These are phyloP conservation scores for Anguilla marmorata DNA, from an alignment of 2,797 vertebrate genomes.

Conservation along the genomic window DNA sequence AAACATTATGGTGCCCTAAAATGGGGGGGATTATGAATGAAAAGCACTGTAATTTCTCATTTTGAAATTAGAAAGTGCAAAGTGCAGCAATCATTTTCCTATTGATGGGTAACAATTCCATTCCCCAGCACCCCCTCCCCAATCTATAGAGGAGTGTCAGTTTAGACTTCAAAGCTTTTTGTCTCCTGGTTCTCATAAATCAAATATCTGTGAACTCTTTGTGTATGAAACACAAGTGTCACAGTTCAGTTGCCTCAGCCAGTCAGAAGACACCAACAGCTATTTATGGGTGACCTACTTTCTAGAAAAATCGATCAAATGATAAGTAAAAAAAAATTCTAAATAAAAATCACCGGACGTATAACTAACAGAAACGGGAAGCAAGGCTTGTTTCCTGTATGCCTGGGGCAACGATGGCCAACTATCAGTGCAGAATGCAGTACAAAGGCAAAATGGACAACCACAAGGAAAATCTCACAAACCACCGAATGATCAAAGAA, in stretches of 20 bases:
- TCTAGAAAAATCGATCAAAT: constrained; percentile 32
- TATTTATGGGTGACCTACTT: constrained; percentile 44
- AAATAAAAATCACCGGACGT: constrained; percentile 17
- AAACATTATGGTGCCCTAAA: background rate
- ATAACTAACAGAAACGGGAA: constrained; percentile 1
- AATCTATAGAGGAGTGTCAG: constrained; percentile 18
- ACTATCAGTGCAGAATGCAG: background rate
- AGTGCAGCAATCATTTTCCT: background rate
- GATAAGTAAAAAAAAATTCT: background rate
- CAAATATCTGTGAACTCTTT: constrained; percentile 26
- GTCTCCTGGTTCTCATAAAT: constrained; percentile 4
- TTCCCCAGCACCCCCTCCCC: background rate
- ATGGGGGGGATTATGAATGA: too few relatives aligned
- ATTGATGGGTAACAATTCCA: background rate
- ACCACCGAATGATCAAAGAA: background rate
- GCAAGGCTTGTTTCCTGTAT: constrained; percentile 16
- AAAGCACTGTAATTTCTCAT: too few relatives aligned
- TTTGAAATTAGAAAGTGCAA: too few relatives aligned
- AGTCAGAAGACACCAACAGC: constrained; percentile 28
- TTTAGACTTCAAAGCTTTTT: constrained; percentile 22
- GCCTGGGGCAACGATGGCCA: constrained; percentile 16
- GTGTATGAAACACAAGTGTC: constrained; percentile 22
- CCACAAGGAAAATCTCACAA: background rate
- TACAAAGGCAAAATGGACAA: background rate
- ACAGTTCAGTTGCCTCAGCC: constrained; percentile 29